Base-by-base conservation (phyloP, 2,797 vertebrate species). In the Anniella stebbinsi region DNA sequence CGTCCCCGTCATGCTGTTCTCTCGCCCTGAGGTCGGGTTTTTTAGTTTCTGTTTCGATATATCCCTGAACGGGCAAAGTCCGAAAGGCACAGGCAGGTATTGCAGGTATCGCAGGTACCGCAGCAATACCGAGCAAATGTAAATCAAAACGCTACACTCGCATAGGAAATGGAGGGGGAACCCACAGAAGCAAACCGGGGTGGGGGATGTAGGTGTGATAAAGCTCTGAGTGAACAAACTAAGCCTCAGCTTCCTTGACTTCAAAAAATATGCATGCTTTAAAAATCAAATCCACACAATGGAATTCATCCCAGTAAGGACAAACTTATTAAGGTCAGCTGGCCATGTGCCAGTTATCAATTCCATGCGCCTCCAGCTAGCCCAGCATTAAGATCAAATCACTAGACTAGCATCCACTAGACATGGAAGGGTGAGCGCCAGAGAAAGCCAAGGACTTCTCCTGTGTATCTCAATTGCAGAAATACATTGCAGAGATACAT, bases 291-390 rank as follows among this genome's bases (percentile, higher is more conserved):
- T 33, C 51, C 33, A 41, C 36, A 80, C 3, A 36, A 28, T 77
- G 45, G 81, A 92, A 36, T 38, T 85, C 63, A 72, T 60, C 17
- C 38, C 80, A 3, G 57, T 41, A 80, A 80, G 91, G n/a, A 90
- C 66, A 25, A 15, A 11, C 36, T 30, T 25, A 75, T 48, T 18
- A 45, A 72, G 80, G 70, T 63, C 12, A 93, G 51, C 10, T 63
- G 45, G 25, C 8, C 17, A 83, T 51, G 60, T 67, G 48, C 89
- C 67, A 75, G 45, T 48, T 48, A 91, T 28, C 45, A 89, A 60
- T 82, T 54, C 76, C 60, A 2, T 36, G 4, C n/a, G 25, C 7
- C 82, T 92, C 89, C 83, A 89, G 76, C 51, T 87, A 73, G 69
- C 3, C 67, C 70, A 25, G 70, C 41, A 54, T 76, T 90, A 33